Base-by-base conservation (phyloP, 1,140 invertebrate species). In the Rhysida immarginata region DNA sequence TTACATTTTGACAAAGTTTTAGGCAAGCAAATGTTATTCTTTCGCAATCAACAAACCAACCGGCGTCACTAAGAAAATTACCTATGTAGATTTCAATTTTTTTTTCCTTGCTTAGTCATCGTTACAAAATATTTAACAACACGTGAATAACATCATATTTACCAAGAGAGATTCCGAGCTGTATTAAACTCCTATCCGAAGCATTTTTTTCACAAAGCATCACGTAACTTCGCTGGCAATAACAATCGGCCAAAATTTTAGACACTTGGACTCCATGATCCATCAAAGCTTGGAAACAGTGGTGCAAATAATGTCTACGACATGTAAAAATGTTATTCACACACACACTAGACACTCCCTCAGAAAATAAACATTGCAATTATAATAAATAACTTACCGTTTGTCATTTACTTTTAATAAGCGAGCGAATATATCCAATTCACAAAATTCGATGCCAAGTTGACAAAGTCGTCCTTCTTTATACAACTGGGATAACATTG, bases 51-150 rank as follows among this genome's bases (percentile, higher is more conserved):
- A 68, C 66, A 70, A 83, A 86, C 83, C 85, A 89, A 1, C 86
- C 86, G n/a, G 82, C 82, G 63, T 92, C 88, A 63, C 81, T 83
- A 0, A 91, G 75, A 72, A 93, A 92, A 53, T 79, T 78, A 59
- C 86, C 75, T 77, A 59, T 2, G 62, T 35, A 8, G 16, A 35
- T n/a, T n/a, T n/a, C n/a, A n/a, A n/a, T n/a, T n/a, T n/a, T n/a
- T n/a, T n/a, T n/a, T n/a, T n/a, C n/a, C n/a, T n/a, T n/a, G n/a
- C n/a, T n/a, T n/a, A n/a, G n/a, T n/a, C n/a, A n/a, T n/a, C n/a
- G n/a, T n/a, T n/a, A n/a, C 35, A 41, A 41, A 41, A 41, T 41
- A 41, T 11, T n/a, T 11, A n/a, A 41, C 11, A 41, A 41, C 35
- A 41, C n/a, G 35, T 11, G 11, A 41, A 11, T 41, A 41, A 11